Evolutionary conservation across 2,888 invertebrate genomes (phyloP).

Genomic region (Clitarchus hookeri): DNA sequence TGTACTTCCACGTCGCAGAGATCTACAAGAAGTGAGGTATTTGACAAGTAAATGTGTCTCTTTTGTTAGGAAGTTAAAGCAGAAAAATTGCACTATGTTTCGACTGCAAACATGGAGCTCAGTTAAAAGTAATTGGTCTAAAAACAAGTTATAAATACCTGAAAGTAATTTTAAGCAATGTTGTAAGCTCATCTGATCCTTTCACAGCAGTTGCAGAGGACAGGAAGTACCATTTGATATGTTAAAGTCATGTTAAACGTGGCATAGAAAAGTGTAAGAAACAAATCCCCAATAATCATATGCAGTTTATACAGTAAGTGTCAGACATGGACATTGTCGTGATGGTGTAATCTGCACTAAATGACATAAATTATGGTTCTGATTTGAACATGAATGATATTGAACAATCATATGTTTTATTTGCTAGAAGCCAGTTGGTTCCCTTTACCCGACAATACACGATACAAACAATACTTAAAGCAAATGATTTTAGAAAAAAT

Average conservation of each 20-base stretch:
- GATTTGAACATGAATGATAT: conserved; percentile 15
- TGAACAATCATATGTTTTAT: not conserved
- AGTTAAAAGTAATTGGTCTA: conserved; percentile 9
- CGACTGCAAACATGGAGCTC: not conserved
- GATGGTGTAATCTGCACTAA: too few species aligned
- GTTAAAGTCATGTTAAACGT: not conserved
- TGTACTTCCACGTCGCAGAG: not conserved
- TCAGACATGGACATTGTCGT: too few species aligned
- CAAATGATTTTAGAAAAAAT: conserved; percentile 1
- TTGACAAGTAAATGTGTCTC: not conserved
- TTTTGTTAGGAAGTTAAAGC: not conserved
- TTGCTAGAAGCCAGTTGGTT: not conserved
- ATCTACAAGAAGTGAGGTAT: not conserved
- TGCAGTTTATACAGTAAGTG: too few species aligned
- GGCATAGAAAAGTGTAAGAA: too few species aligned
- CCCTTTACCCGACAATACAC: not conserved
- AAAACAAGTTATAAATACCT: not conserved
- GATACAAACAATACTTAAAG: not conserved
- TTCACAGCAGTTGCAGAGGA: not conserved
- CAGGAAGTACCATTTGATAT: not conserved
- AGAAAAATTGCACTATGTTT: not conserved
- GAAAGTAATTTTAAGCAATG: conserved; percentile 11
- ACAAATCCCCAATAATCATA: too few species aligned
- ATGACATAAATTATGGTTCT: too few species aligned
- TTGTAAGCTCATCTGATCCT: not conserved